Conservation (phyloP, 2,113 vertebrate species). For the Acanthochromis polyacanthus region DNA sequence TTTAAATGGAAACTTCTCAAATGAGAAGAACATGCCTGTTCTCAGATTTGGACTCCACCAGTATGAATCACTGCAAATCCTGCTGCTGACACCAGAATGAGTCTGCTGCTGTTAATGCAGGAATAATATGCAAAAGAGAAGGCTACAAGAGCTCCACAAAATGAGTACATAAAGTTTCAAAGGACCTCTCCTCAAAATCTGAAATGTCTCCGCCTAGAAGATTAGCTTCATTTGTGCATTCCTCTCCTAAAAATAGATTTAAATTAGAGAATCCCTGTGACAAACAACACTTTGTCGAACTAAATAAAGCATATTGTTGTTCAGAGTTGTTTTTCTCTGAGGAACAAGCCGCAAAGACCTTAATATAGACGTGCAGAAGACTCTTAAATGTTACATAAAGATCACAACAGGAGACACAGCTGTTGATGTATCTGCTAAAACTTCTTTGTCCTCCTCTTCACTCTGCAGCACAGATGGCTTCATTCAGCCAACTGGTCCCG, state of each 20-base stretch:
- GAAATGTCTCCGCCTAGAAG: constrained; percentile 55
- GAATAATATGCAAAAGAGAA: constrained; percentile 16
- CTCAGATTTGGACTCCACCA: constrained; percentile 52
- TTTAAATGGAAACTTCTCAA: constrained; percentile 74
- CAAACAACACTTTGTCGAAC: constrained; percentile 48
- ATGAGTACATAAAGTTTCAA: constrained; percentile 55
- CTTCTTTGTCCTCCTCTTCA: constrained; percentile 53
- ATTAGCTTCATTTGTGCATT: constrained; percentile 71
- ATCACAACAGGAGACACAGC: constrained; percentile 15
- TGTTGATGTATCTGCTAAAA: constrained; percentile 31
- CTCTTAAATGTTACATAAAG: constrained; percentile 49
- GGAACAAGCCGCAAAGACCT: constrained; percentile 10
- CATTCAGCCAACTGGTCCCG: constrained; percentile 56
- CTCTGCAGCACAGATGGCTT: constrained; percentile 64
- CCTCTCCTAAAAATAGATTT: constrained; percentile 67
- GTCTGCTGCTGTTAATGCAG: constrained; percentile 40
- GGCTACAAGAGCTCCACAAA: constrained; percentile 24
- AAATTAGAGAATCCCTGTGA: constrained; percentile 64
- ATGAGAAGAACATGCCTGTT: constrained; percentile 67
- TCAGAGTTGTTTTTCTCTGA: constrained; percentile 19
- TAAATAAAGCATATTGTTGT: constrained; percentile 45
- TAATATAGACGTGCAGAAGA: constrained; percentile 29
- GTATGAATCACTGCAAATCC: constrained; percentile 60
- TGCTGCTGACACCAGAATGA: constrained; percentile 38
- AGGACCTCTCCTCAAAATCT: constrained; percentile 59